Conservation (phyloP, 2,113 vertebrate genomes). For the Sturnus vulgaris region DNA sequence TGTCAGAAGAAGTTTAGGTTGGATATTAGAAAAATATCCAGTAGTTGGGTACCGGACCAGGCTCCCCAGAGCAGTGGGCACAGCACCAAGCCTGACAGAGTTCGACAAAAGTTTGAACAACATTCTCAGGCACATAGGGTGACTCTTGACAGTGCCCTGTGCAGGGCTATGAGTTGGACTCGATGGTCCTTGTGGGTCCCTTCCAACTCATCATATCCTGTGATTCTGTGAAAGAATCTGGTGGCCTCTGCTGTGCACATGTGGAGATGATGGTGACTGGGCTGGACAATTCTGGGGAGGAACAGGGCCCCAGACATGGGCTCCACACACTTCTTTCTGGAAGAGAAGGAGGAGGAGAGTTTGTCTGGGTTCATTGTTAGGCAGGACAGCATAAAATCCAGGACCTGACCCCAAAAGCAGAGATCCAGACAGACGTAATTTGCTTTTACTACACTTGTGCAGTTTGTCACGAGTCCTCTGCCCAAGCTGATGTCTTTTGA, state of each 20-base stretch:
- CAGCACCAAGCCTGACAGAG: background rate
- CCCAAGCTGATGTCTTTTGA: background rate
- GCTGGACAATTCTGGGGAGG: background rate
- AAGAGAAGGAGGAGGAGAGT: background rate
- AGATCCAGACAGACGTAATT: background rate
- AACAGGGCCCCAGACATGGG: background rate
- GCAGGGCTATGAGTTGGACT: background rate
- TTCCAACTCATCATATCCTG: background rate
- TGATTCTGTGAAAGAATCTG: background rate
- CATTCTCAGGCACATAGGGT: background rate
- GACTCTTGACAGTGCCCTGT: background rate
- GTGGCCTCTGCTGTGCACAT: background rate
- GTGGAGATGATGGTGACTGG: background rate
- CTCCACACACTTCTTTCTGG: background rate
- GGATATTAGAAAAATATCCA: background rate
- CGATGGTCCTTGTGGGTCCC: background rate
- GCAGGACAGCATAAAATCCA: background rate
- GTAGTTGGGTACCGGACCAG: too few relatives aligned
- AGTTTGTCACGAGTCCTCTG: background rate
- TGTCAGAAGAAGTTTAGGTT: background rate
- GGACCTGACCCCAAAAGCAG: background rate
- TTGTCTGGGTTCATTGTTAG: background rate
- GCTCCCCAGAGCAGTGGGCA: background rate
- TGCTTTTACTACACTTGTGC: background rate
- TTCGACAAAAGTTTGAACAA: background rate